Evolutionary conservation across 23 tunicate genomes (phyloP).

Genomic region (Halocynthia aurantium): DNA sequence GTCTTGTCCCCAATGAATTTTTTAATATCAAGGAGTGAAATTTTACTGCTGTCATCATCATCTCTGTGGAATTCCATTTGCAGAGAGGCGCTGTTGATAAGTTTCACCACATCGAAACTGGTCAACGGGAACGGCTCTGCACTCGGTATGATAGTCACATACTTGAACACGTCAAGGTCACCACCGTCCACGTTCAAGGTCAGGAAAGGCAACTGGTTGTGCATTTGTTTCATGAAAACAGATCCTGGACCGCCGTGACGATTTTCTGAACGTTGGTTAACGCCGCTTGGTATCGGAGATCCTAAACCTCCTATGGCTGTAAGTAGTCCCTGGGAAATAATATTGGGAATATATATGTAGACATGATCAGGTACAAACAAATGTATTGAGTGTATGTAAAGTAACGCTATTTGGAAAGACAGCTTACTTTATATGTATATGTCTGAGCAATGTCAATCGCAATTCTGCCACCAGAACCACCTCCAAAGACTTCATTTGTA

Average conservation of each 20-base stretch:
- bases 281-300: background rate
- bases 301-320: constrained; percentile 10
- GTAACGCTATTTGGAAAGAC: no score
- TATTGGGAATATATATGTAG: no score
- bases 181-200: constrained; percentile 10
- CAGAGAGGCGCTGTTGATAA: constrained; percentile 1
- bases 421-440: constrained; percentile 14
- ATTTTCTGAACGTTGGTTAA: background rate
- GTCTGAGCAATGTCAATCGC: constrained; percentile 3
- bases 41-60: background rate
- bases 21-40: background rate
- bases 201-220: constrained; percentile 16
- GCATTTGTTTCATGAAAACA: background rate
- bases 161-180: constrained; percentile 22
- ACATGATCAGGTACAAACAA: no score
- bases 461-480: constrained; percentile 26
- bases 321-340: constrained; percentile 3
- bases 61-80: background rate
- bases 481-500: constrained; percentile 6
- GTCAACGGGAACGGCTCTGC: background rate
- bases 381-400: no score
- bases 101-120: background rate
- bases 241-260: constrained; percentile 31
- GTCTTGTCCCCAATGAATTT: constrained; percentile 18
- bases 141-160: background rate